Base-by-base conservation (phyloP, 2,888 invertebrate genomes). In the Caradrina kadenii region DNA sequence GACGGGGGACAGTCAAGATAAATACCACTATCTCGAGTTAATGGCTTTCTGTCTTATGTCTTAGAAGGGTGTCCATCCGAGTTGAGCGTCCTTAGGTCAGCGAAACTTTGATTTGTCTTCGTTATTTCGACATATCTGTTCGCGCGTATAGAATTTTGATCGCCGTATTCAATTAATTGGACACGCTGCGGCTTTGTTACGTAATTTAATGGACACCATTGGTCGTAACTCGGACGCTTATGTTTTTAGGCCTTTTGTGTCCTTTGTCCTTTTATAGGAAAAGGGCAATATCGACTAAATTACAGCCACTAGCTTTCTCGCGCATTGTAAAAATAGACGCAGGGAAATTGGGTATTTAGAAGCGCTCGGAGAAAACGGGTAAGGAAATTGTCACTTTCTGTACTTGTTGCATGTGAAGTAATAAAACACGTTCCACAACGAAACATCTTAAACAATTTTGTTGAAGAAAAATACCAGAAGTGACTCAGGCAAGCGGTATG, bases 91-190 rank as follows among this genome's bases (percentile, higher is more conserved):
- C 89, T 87, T 92, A 90, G 92, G 92, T 92, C 93, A 91, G 66
- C 84, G 84, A 82, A 82, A 86, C 90, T 90, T 94, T 94, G 93
- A 95, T 95, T 95, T 95, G 95, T 95, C 95, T 95, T 95, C 95
- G 94, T 95, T 94, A 94, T 90, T 82, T 82, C 83, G 93, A 93
- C 94, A 88, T 88, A 87, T 89, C 87, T 81, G 81, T 73, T 87
- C 80, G 83, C 81, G 90, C 88, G 89, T 83, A 87, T 81, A 81
- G 90, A 91, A 92, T 93, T 89, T 83, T 88, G 87, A 91, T 87
- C 84, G 80, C 73, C 76, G 65, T 80, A 88, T 87, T 88, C 80
- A 87, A 89, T 90, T 89, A 82, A 80, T 85, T 83, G 87, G 74
- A 80, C 76, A 55, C 56, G 80, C 78, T 82, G 81, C 78, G 69